phyloP scores from a whole-genome alignment of 2,888 invertebrate genomes.

The Xiphydria camelus region DNA sequence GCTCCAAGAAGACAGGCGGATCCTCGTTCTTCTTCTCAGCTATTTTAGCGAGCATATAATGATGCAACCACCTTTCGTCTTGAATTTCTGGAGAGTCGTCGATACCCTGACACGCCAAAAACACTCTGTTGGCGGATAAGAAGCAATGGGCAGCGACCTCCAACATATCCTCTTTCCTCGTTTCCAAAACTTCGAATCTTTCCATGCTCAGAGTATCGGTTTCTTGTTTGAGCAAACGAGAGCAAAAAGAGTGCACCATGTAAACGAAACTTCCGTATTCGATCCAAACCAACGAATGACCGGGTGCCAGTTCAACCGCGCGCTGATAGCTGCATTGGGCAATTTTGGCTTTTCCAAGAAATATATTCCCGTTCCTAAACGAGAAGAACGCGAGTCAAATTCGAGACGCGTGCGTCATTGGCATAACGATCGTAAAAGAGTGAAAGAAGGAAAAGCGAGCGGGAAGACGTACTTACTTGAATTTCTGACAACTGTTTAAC shows the following conservation, averaged over 20 bases:
- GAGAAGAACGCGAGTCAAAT: no score
- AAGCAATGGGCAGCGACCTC: constrained; percentile 80
- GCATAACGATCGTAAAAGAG: no score
- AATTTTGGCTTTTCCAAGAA: constrained; percentile 70
- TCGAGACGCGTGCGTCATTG: no score
- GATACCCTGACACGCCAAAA: constrained; percentile 61
- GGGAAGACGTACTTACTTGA: constrained; percentile 59
- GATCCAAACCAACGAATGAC: constrained; percentile 79
- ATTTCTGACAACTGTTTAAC: constrained; percentile 73
- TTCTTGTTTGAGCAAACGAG: constrained; percentile 81
- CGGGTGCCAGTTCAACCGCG: constrained; percentile 75
- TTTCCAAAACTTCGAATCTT: constrained; percentile 73
- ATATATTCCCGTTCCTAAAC: constrained; percentile 64
- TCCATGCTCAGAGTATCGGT: constrained; percentile 76
- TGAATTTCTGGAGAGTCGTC: constrained; percentile 64
- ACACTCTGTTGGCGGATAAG: constrained; percentile 67
- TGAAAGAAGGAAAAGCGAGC: no score
- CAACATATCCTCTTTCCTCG: constrained; percentile 78
- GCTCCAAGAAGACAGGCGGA: constrained; percentile 74
- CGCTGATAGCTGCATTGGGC: constrained; percentile 81
- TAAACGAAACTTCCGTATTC: constrained; percentile 92
- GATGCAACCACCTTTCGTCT: constrained; percentile 90
- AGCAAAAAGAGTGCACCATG: constrained; percentile 87
- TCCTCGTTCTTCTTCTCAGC: constrained; percentile 82
- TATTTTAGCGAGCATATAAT: constrained; percentile 96